Evolutionary conservation across 2,797 vertebrate species (phyloP).

Genomic region (Macrochelys suwanniensis): DNA sequence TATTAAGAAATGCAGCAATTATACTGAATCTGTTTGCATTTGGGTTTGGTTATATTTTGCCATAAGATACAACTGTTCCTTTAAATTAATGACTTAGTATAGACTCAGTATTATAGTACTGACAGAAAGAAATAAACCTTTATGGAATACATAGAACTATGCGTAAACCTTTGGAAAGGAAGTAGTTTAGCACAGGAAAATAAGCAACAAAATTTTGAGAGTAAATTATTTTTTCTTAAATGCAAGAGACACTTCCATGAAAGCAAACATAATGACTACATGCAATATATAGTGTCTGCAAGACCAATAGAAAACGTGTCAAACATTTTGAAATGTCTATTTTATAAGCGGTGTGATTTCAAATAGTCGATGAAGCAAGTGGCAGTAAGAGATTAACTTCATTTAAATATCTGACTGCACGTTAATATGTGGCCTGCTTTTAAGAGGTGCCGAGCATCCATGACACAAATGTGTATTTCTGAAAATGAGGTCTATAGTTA

Average conservation of each 20-base stretch:
- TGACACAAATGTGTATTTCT: neutral
- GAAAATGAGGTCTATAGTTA: neutral
- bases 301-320: slow-evolving; percentile 17
- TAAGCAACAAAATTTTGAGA: slow-evolving; percentile 35
- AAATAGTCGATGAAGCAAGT: slow-evolving; percentile 58
- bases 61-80: neutral
- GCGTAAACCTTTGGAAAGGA: slow-evolving; percentile 50
- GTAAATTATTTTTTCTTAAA: slow-evolving; percentile 35
- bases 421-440: slow-evolving; percentile 49
- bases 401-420: slow-evolving; percentile 68
- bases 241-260: slow-evolving; percentile 23
- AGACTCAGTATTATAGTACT: neutral
- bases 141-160: slow-evolving; percentile 33
- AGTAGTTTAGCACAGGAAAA: slow-evolving; percentile 33
- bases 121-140: neutral
- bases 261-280: slow-evolving; percentile 39
- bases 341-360: slow-evolving; percentile 54
- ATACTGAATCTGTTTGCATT: neutral
- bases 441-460: slow-evolving; percentile 24
- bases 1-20: neutral
- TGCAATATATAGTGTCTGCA: slow-evolving; percentile 24
- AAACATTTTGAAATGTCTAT: slow-evolving; percentile 57
- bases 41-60: slow-evolving; percentile 30
- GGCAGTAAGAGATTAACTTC: slow-evolving; percentile 4
- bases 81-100: neutral